phyloP scores from a whole-genome alignment of 2,113 vertebrate species.

The Phoenicopterus ruber region DNA sequence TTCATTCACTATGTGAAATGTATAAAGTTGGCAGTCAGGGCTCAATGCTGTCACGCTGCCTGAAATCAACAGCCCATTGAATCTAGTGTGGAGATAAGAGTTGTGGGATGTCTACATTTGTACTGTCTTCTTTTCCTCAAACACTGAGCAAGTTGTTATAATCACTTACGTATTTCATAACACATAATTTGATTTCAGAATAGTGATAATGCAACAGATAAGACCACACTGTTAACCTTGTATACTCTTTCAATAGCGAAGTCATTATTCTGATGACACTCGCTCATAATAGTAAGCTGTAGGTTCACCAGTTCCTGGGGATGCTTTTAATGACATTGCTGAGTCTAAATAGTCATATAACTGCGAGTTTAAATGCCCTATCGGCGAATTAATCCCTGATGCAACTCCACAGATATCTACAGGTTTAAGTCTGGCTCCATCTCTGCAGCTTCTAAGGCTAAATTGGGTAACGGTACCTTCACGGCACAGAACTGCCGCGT shows the following conservation, averaged over 20 bases:
- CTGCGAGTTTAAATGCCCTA: background rate
- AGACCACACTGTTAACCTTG: rapidly evolving
- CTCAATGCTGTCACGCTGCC: background rate
- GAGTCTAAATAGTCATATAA: background rate
- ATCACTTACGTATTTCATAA: background rate
- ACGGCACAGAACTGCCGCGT: background rate
- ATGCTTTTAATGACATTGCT: background rate
- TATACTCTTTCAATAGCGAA: background rate
- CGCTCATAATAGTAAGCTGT: background rate
- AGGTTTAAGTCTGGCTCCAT: background rate
- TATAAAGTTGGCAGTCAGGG: background rate
- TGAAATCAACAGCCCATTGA: background rate
- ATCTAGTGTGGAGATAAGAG: background rate
- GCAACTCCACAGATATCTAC: background rate
- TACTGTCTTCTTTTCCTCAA: background rate
- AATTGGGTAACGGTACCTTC: background rate
- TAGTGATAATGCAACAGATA: background rate
- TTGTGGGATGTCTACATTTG: background rate
- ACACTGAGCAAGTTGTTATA: background rate
- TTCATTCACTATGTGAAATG: background rate
- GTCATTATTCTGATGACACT: background rate
- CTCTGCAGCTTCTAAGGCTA: background rate
- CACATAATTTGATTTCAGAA: background rate
- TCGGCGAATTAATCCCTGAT: background rate
- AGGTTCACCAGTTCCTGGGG: background rate